Conservation (phyloP, 2,888 invertebrate species). For the Teinopalpus imperialis region DNA sequence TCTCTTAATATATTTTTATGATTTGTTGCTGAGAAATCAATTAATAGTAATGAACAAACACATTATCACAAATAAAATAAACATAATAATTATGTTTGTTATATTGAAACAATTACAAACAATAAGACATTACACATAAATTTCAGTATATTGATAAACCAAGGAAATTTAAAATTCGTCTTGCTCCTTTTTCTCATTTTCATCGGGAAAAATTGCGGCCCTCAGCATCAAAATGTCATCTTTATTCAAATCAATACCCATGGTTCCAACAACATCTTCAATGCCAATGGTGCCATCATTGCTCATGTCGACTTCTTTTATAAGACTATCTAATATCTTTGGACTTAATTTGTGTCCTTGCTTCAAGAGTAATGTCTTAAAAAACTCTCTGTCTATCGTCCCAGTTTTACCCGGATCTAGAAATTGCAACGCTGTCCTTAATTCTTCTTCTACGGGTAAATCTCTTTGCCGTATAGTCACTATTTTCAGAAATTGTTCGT, state of each 20-base stretch:
- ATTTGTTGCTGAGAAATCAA: too few relatives aligned
- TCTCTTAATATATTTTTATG: too few relatives aligned
- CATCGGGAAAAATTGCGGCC: conserved; percentile 42
- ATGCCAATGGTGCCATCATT: conserved; percentile 70
- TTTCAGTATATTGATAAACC: too few relatives aligned
- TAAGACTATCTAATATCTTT: conserved; percentile 54
- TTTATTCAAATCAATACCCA: conserved; percentile 66
- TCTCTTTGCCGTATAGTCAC: conserved; percentile 64
- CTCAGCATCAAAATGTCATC: conserved; percentile 61
- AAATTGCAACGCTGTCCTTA: conserved; percentile 57
- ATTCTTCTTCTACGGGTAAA: conserved; percentile 60
- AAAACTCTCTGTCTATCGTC: conserved; percentile 53
- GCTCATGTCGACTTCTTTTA: conserved; percentile 68
- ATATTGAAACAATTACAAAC: too few relatives aligned
- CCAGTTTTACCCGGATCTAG: conserved; percentile 57
- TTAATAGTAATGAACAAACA: too few relatives aligned
- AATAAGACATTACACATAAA: too few relatives aligned
- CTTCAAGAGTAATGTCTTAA: conserved; percentile 54
- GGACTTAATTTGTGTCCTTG: conserved; percentile 59
- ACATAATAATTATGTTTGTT: too few relatives aligned
- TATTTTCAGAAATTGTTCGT: conserved; percentile 66
- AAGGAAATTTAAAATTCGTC: conserved; percentile 18
- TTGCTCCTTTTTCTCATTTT: conserved; percentile 26
- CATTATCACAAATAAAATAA: too few relatives aligned
- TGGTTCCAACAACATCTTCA: conserved; percentile 69